A percentile compares a stretch with the other conserved stretches of the same genome.
These are phyloP conservation scores for Agonopterix alstromeriana DNA, from an alignment of 2,888 invertebrate species.

Conservation along the genomic window DNA sequence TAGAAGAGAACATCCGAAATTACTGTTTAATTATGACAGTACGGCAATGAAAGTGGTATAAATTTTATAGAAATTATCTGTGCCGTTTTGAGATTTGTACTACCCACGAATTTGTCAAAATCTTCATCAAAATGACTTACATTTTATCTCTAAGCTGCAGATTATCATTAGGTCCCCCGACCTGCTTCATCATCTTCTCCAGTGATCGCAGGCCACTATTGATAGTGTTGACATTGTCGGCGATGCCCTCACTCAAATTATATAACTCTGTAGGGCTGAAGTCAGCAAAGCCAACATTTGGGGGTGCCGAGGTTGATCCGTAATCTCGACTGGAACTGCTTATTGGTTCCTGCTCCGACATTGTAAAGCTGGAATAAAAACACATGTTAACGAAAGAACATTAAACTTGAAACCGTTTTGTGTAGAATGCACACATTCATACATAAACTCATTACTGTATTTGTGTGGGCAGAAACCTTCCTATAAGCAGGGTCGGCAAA, in stretches of 20 bases:
- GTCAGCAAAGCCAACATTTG: constrained; percentile 82
- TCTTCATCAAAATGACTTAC: constrained; percentile 29
- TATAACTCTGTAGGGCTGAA: constrained; percentile 86
- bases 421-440: no score
- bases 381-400: neutral
- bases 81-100: no score
- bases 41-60: no score
- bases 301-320: constrained; percentile 70
- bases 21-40: no score
- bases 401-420: no score
- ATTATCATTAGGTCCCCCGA: constrained; percentile 86
- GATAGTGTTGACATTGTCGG: constrained; percentile 87
- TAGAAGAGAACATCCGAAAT: no score
- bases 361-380: constrained; percentile 19
- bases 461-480: no score
- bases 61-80: no score
- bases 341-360: constrained; percentile 62
- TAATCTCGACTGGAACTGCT: constrained; percentile 58
- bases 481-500: no score
- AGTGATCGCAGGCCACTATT: constrained; percentile 83
- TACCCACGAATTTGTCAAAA: neutral
- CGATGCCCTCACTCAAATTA: constrained; percentile 87
- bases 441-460: no score
- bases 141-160: constrained; percentile 69
- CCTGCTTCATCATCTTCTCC: constrained; percentile 83